Evolutionary conservation across 2,113 vertebrate species (phyloP), one percentile per base, ranked within the genome.

Genomic region (Camarhynchus parvulus): DNA sequence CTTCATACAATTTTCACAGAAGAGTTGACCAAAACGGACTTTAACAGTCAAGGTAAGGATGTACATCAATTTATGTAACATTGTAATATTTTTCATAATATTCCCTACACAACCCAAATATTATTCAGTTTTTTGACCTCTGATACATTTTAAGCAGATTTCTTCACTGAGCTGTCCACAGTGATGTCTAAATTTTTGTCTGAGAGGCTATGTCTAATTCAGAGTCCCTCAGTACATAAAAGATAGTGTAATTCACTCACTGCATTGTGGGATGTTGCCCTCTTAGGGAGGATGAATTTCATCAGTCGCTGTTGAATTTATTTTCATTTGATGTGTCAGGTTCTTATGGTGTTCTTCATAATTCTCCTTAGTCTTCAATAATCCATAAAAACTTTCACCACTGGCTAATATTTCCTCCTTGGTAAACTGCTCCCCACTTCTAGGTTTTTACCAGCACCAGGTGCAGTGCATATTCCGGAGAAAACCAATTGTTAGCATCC

Each of bases 101-200:
- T 93, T 96, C 96, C 93, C 94, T 68, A 88, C 25, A 30, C 28
- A 75, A 52, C 10, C 67, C 62, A 92, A 93, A 84, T 56, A 82
- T 94, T 96, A 96, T 95, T 96, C 91, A 70, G 7, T 83, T 91
- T 94, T 95, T 83, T 96, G 91, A 96, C 90, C 94, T 96, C 62
- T 95, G 90, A 73, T 91, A 79, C 62, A 70, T 89, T 96, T 96
- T 91, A 96, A 95, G 76, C 72, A 89, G 78, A 87, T 64, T 39
- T 82, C 82, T 94, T 84, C 72, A 86, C 19, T 91, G 75, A 96
- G 58, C 78, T 90, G 84, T 88, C 90, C 88, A 61, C 41, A 79
- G 61, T 12, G 62, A 90, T 82, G 83, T 75, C 88, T 88, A 92
- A 86, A 96, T 92, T 64, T 92, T 90, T 84, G 70, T 91, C 89